A percentile compares a stretch with the other conserved stretches of the same genome.
These are phyloP conservation scores for Leptinotarsa lineolata DNA, from an alignment of 1,140 invertebrate species.

Conservation along the genomic window DNA sequence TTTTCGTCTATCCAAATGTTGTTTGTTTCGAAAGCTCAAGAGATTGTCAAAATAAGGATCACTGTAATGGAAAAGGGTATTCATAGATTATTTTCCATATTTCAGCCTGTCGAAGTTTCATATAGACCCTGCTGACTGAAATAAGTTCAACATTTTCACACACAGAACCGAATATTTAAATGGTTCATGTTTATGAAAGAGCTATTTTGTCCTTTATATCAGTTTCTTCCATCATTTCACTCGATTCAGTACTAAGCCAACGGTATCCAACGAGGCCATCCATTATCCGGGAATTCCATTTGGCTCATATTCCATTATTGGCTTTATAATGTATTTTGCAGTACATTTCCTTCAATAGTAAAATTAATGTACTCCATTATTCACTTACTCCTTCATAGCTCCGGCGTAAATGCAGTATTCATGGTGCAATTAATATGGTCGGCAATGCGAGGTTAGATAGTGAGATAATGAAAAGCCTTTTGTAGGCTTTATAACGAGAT, in stretches of 20 bases:
- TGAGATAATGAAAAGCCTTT: neutral
- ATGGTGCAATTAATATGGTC: neutral
- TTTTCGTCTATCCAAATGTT: too few species aligned
- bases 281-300: neutral
- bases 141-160: too few species aligned
- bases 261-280: neutral
- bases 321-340: neutral
- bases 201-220: neutral
- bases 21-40: too few species aligned
- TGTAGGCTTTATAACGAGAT: too few species aligned
- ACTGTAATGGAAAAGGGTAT: too few species aligned
- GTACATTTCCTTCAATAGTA: neutral
- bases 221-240: neutral
- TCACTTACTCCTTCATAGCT: neutral
- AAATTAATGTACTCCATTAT: neutral
- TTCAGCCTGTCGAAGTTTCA: too few species aligned
- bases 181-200: neutral
- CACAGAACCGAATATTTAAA: too few species aligned
- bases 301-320: conserved; percentile 1
- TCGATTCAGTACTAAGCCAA: neutral
- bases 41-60: too few species aligned
- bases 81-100: too few species aligned
- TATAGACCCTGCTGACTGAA: too few species aligned
- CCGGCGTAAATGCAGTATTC: neutral
- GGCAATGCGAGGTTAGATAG: neutral